phyloP scores from a whole-genome alignment of 1,140 invertebrate genomes.

The Drosophila jambulina region DNA sequence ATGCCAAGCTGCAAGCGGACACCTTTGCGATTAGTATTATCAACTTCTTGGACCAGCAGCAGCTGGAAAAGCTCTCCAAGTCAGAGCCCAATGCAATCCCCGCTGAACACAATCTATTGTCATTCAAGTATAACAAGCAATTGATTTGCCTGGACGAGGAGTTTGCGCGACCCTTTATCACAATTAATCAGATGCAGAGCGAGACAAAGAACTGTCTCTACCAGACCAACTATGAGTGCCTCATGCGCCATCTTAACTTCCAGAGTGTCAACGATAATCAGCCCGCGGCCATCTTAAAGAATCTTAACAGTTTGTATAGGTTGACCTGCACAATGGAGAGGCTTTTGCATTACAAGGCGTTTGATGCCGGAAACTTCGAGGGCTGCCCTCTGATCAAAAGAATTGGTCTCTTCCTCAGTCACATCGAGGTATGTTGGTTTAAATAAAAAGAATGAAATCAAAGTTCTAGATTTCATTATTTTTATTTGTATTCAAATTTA shows the following conservation, averaged over 20 bases:
- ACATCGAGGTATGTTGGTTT: constrained; percentile 57
- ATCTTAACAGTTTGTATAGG: constrained; percentile 54
- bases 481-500: background rate
- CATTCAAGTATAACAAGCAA: constrained; percentile 70
- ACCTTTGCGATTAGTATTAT: constrained; percentile 77
- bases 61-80: constrained; percentile 32
- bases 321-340: constrained; percentile 65
- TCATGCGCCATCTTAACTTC: constrained; percentile 72
- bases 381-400: constrained; percentile 75
- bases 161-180: constrained; percentile 17
- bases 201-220: constrained; percentile 66
- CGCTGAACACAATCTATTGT: constrained; percentile 32
- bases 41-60: constrained; percentile 71
- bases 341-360: constrained; percentile 73
- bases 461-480: no score
- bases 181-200: background rate
- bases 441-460: no score
- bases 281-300: constrained; percentile 40
- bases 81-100: background rate
- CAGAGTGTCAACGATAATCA: constrained; percentile 45
- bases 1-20: constrained; percentile 65
- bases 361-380: constrained; percentile 46
- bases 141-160: constrained; percentile 52
- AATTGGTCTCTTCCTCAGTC: constrained; percentile 75
- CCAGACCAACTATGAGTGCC: constrained; percentile 70